These are phyloP conservation scores for Henricia sp. DNA, from an alignment of 53 echinoderm and acorn worm species.

Conservation along the genomic window DNA sequence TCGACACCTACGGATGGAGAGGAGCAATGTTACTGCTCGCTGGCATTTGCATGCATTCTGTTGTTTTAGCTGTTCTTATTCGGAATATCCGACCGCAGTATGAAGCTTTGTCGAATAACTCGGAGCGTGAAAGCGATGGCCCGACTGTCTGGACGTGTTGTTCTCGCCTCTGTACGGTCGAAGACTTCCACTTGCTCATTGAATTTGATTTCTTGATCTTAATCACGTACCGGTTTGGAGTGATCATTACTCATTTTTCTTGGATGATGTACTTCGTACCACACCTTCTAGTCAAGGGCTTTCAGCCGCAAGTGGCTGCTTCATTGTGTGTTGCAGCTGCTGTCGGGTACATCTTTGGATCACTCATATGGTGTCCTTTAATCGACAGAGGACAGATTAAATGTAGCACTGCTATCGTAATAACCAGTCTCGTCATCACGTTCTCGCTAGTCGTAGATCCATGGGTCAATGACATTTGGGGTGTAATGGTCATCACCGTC, in stretches of 20 bases:
- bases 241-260: not conserved
- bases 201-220: not conserved
- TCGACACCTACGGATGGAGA: conserved; percentile 11
- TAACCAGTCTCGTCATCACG: not conserved
- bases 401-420: not conserved
- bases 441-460: conserved; percentile 7
- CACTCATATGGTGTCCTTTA: not conserved
- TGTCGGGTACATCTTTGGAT: conserved; percentile 5
- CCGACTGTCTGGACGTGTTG: too few relatives aligned
- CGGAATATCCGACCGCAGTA: not conserved
- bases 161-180: not conserved
- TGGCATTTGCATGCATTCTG: not conserved
- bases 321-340: not conserved
- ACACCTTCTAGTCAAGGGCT: not conserved
- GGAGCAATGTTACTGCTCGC: not conserved
- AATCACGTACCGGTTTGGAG: not conserved
- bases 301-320: conserved; percentile 15
- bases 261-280: conserved; percentile 12
- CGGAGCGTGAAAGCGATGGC: too few relatives aligned
- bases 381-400: conserved; percentile 4
- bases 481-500: not conserved
- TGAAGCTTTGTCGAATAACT: not conserved
- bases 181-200: not conserved
- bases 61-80: not conserved
- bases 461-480: not conserved